Evolutionary conservation across 2,888 invertebrate species (phyloP).

Genomic region (Amblyjoppa proteus): DNA sequence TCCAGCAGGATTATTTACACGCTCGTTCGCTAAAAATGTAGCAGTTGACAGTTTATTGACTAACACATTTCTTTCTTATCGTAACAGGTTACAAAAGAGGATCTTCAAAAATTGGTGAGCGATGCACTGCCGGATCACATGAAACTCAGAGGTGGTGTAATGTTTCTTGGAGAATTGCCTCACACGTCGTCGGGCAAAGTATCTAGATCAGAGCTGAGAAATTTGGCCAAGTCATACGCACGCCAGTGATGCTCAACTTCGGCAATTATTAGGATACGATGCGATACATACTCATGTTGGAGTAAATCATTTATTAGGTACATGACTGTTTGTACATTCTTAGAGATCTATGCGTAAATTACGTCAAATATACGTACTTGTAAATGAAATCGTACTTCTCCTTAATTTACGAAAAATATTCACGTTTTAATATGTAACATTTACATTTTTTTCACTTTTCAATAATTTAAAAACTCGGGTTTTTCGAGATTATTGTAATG

Average conservation of each 20-base stretch:
- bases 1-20: background rate
- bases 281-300: too few relatives aligned
- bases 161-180: slow-evolving; percentile 76
- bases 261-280: too few relatives aligned
- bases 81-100: slow-evolving; percentile 77
- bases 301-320: background rate
- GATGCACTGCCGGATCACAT: slow-evolving; percentile 72
- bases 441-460: too few relatives aligned
- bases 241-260: background rate
- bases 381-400: too few relatives aligned
- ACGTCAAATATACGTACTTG: too few relatives aligned
- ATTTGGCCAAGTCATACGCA: slow-evolving; percentile 39
- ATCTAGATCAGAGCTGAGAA: slow-evolving; percentile 48
- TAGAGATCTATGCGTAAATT: too few relatives aligned
- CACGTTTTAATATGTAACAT: too few relatives aligned
- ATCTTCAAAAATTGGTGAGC: slow-evolving; percentile 74
- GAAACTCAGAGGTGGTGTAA: slow-evolving; percentile 77
- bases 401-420: too few relatives aligned
- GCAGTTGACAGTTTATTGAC: background rate
- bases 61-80: slow-evolving; percentile 3
- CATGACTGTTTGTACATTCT: background rate
- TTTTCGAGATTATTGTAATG: too few relatives aligned
- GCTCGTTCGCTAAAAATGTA: background rate
- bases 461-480: too few relatives aligned
- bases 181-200: slow-evolving; percentile 77